Evolutionary conservation across 2,797 vertebrate genomes (phyloP).

Genomic region (Oreortyx pictus): DNA sequence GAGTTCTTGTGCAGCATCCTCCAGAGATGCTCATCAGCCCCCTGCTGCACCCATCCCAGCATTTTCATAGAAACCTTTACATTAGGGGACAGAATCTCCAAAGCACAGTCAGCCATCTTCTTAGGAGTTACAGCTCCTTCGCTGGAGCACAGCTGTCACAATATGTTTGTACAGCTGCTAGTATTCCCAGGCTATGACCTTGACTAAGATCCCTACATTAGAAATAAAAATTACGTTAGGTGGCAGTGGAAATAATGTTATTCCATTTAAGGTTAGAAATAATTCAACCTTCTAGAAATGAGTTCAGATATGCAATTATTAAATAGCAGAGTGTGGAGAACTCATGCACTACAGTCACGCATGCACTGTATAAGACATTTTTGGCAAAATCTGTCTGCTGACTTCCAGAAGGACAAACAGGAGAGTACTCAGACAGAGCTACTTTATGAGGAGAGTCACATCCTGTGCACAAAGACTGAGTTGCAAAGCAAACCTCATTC

Average conservation of each 20-base stretch:
- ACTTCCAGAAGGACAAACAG: conserved; percentile 4
- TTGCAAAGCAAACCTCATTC: conserved; percentile 6
- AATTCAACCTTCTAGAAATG: conserved; percentile 29
- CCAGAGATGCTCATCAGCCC: background rate
- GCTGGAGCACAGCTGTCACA: background rate
- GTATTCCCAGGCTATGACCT: background rate
- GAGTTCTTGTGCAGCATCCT: background rate
- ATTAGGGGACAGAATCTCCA: background rate
- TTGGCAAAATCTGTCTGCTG: background rate
- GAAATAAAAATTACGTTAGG: conserved; percentile 37
- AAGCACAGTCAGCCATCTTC: background rate
- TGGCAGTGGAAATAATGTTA: conserved; percentile 5
- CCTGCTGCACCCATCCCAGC: background rate
- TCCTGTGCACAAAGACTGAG: background rate
- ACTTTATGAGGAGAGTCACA: background rate
- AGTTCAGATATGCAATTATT: conserved; percentile 20
- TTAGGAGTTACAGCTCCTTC: background rate
- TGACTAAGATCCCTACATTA: background rate
- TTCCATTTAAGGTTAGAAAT: conserved; percentile 18
- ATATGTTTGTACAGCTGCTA: background rate
- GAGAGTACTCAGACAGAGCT: background rate
- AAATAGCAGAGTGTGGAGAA: background rate
- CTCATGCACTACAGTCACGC: background rate
- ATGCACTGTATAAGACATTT: background rate
- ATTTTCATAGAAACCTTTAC: background rate